Evolutionary conservation across 2,113 vertebrate species (phyloP).

Genomic region (Polyodon spathula): DNA sequence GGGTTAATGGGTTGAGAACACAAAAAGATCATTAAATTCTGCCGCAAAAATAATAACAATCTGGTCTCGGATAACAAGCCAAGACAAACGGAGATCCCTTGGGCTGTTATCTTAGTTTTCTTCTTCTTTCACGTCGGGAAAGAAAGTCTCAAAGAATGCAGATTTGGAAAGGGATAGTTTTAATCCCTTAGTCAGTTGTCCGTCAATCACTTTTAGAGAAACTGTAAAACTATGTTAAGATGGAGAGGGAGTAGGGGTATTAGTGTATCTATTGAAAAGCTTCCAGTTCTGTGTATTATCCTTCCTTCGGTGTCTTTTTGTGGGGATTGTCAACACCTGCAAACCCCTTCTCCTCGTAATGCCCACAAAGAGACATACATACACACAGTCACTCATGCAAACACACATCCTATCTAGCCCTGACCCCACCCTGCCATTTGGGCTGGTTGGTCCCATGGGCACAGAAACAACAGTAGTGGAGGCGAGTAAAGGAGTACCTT

Average conservation of each 20-base stretch:
- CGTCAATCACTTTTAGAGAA: neutral
- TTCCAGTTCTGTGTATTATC: constrained; percentile 11
- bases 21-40: constrained; percentile 23
- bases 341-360: constrained; percentile 3
- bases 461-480: constrained; percentile 20
- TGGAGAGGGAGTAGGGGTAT: neutral
- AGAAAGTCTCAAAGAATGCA: constrained; percentile 18
- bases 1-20: constrained; percentile 13
- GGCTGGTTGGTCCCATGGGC: constrained; percentile 4
- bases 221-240: neutral
- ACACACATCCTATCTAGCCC: constrained; percentile 17
- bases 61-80: constrained; percentile 12
- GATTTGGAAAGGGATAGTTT: constrained; percentile 15
- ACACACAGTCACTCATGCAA: neutral
- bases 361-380: constrained; percentile 19
- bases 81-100: constrained; percentile 15
- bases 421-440: constrained; percentile 16
- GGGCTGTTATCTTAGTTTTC: constrained; percentile 21
- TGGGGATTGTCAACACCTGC: neutral
- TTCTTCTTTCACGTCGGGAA: constrained; percentile 18
- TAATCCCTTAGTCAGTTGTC: constrained; percentile 10
- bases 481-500: constrained; percentile 30
- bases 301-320: neutral
- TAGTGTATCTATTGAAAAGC: constrained; percentile 3
- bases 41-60: constrained; percentile 22